Base-by-base conservation (phyloP, 2,888 invertebrate species). In the Cephus rjabovi region DNA sequence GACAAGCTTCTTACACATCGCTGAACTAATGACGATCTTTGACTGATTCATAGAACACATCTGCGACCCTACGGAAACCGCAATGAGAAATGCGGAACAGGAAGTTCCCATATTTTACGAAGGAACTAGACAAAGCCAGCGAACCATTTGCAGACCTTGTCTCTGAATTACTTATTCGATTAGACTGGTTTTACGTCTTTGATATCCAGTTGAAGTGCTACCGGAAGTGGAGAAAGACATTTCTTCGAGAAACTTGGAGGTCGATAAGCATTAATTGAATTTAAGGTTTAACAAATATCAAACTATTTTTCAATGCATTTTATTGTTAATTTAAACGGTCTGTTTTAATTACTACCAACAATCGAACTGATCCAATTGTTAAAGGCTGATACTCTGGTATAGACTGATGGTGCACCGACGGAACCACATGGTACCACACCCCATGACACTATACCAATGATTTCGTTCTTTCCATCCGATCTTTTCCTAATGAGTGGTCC, bases 401-500 rank as follows among this genome's bases (percentile, higher is more conserved):
- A 93, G 11, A 93, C 89, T 0, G 92, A 92, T 12, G 93, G 93
- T 11, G 84, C 77, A 37, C 92, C 90, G n/a, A 74, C 77, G 11
- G 83, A n/a, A 4, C 92, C 93, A 77, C 93, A 93, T 76, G 93
- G 93, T 69, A 92, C 86, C 33, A 90, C 89, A 34, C 89, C 86
- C 91, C 93, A 81, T 92, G 93, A 87, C 94, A 95, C 90, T 89
- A 93, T 80, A 92, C 94, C 84, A 90, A 93, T 2, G 94, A 96
- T 89, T 95, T 96, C 92, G 93, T 95, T 84, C 93, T 95, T 83
- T 93, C 94, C 78, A 93, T 94, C 33, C 95, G 95, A 3, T 4
- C 78, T 80, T 4, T 70, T 79, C 33, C 92, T 82, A 31, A 93
- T 93, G 34, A 94, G 80, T 0, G 93, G 93, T 2, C 93, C 93